A percentile compares a stretch with the other conserved stretches of the same genome.
Conservation (phyloP, 2,113 vertebrate genomes). For the Sphaerodactylus townsendi region DNA sequence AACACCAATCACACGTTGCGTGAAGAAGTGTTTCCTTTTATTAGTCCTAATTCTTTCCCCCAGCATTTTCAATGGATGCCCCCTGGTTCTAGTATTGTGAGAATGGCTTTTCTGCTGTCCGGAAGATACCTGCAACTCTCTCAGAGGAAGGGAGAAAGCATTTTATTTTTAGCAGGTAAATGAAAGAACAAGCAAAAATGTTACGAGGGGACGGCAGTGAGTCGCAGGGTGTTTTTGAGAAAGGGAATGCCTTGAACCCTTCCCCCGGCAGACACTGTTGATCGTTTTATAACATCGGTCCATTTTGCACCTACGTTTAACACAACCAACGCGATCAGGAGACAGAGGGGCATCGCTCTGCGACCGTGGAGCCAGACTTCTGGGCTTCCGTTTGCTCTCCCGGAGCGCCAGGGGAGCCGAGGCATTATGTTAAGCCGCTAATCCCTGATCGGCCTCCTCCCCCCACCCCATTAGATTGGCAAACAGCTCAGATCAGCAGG, state of each 20-base stretch:
- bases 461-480: conserved; percentile 73
- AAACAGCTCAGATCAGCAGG: conserved; percentile 75
- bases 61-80: too few species aligned
- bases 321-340: not conserved
- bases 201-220: not conserved
- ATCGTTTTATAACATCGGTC: not conserved
- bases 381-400: conserved; percentile 40
- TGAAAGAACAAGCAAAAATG: not conserved
- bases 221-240: not conserved
- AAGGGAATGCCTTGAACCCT: not conserved
- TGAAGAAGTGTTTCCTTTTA: too few species aligned
- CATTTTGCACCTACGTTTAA: not conserved
- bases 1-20: too few species aligned
- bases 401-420: conserved; percentile 53
- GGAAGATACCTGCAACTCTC: not conserved
- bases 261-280: not conserved
- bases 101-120: not conserved
- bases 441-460: conserved; percentile 82
- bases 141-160: not conserved
- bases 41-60: too few species aligned
- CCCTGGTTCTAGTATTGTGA: too few species aligned
- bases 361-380: conserved; percentile 35
- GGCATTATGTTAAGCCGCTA: conserved; percentile 87
- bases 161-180: not conserved
- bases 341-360: not conserved